Base-by-base conservation (phyloP, 2,797 vertebrate species). In the Melanotaenia boesemani region DNA sequence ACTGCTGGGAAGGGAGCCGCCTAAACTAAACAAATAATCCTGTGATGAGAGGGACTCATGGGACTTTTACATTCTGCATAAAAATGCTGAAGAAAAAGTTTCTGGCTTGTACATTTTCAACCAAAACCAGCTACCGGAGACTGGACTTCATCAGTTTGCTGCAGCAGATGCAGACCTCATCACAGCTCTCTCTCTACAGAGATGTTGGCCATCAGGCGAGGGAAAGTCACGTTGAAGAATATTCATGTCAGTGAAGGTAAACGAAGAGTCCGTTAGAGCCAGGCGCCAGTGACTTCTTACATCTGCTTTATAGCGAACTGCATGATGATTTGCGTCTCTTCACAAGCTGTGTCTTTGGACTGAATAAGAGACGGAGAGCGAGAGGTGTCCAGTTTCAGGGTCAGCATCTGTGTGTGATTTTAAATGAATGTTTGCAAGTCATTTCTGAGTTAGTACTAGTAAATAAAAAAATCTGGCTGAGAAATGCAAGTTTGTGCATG, bases 11-110 rank as follows among this genome's bases (percentile, higher is more conserved):
- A 64, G 61, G 74, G 62, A 7, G 66, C 20, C 79, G 83, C 32
- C 74, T 82, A 89, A 88, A 89, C 81, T 88, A 68, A 70, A 74
- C 5, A 68, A 80, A 59, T 39, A 64, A 72, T 75, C 15, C 28
- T 26, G 28, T 64, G 68, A 81, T 68, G 70, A 84, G 18, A 63
- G 58, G 76, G 26, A 26, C 26, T 26, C 26, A 34, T 6, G 55
- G 62, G 66, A 60, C 80, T 71, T 66, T 30, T 36, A 26, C 2
- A 26, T 55, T 24, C 12, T 13, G 24, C 26, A 26, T 55, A 15
- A 26, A 55, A 55, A 55, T 26, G 52, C 22, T 50, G n/a, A 50
- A 50, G 48, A 2, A 20, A 9, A 50, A 37, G 36, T 18, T 44
- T 15, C 41, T 44, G 16, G 16, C 30, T 30, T 11, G 18, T 18